Evolutionary conservation across 2,888 invertebrate species (phyloP), one percentile per base, ranked within the genome.

Genomic region (Platerodrilus igneus): DNA sequence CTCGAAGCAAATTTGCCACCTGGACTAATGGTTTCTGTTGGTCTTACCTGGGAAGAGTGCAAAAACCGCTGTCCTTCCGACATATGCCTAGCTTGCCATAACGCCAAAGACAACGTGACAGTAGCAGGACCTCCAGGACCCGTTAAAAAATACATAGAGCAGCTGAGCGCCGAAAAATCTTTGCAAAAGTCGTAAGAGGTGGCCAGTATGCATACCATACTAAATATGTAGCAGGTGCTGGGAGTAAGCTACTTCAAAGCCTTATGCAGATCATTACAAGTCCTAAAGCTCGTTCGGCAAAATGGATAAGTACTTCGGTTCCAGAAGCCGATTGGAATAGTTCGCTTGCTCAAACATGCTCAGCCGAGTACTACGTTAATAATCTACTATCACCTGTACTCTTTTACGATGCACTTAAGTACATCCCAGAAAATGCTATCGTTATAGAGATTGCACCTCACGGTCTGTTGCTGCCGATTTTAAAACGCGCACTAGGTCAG

Each of bases 291-390:
- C 79, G 97, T 50, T 79, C 86, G 1, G 49, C 77, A 0, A 79
- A 82, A 54, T 99, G 97, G 97, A 75, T 97, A 39, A 92, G 92
- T 46, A n/a, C n/a, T n/a, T n/a, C n/a, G n/a, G n/a, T n/a, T n/a
- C n/a, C n/a, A n/a, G n/a, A n/a, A n/a, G n/a, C n/a, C n/a, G n/a
- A n/a, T n/a, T n/a, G n/a, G n/a, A n/a, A n/a, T n/a, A n/a, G n/a
- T n/a, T n/a, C n/a, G 1, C 63, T 89, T 25, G 86, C 92, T 0
- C 77, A 81, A 61, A 73, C 80, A 55, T 92, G 91, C 46, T 91
- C 92, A 30, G 86, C 91, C 1, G 87, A 85, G 18, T 99, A 99
- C 71, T 94, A 95, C 67, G 93, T n/a, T n/a, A n/a, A n/a, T n/a
- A n/a, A n/a, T n/a, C n/a, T n/a, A n/a, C n/a, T n/a, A n/a, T n/a